These are phyloP conservation scores for Serrognathus titanus DNA, from an alignment of 2,888 invertebrate genomes.

Conservation along the genomic window DNA sequence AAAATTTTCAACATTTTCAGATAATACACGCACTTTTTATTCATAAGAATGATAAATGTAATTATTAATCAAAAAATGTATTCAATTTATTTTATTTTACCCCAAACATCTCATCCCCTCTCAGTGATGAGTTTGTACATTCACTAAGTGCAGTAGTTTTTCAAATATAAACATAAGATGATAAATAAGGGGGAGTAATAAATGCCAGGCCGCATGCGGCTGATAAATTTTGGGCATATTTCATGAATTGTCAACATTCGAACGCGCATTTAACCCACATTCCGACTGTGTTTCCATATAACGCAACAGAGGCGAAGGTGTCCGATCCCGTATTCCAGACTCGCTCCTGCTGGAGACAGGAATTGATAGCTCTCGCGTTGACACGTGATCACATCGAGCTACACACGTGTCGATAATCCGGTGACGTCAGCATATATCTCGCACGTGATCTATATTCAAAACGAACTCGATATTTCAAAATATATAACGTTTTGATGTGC, in stretches of 20 bases:
- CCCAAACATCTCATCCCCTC: no score
- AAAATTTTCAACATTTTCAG: no score
- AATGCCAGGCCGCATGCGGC: neutral
- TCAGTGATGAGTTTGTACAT: no score
- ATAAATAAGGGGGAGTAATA: neutral
- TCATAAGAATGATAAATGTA: no score
- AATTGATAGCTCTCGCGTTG: slow-evolving; percentile 2
- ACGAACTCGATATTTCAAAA: neutral
- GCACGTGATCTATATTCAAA: neutral
- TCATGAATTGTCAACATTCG: slow-evolving; percentile 3
- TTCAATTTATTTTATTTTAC: no score
- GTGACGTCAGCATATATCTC: slow-evolving; percentile 3
- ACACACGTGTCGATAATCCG: slow-evolving; percentile 8
- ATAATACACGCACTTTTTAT: no score
- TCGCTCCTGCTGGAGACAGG: slow-evolving; percentile 1
- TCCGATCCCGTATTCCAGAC: slow-evolving; percentile 1
- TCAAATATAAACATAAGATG: neutral
- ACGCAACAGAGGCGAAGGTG: neutral
- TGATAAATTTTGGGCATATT: slow-evolving; percentile 1
- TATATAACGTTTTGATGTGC: neutral
- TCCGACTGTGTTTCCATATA: neutral
- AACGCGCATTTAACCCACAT: neutral
- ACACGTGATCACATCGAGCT: slow-evolving; percentile 2
- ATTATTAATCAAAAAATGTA: no score
- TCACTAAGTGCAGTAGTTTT: neutral